phyloP scores from a whole-genome alignment of 2,888 invertebrate species.

The Xanthia togata region DNA sequence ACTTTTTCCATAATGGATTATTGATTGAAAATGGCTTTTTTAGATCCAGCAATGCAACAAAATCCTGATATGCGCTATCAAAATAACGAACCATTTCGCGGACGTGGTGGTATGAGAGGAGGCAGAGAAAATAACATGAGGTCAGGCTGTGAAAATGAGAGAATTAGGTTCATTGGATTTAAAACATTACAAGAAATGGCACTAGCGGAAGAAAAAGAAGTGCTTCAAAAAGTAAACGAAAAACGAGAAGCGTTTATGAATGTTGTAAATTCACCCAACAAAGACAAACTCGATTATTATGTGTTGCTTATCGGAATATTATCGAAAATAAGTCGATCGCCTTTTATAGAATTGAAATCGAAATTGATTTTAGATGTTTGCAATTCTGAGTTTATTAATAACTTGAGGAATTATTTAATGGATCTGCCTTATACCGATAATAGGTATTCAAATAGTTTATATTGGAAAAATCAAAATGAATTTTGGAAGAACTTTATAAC shows the following conservation, averaged over 20 bases:
- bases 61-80: constrained; percentile 1
- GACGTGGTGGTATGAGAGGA: not conserved
- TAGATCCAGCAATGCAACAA: constrained; percentile 17
- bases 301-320: constrained; percentile 82
- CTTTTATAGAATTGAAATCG: constrained; percentile 79
- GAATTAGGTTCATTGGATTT: constrained; percentile 67
- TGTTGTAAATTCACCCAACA: constrained; percentile 73
- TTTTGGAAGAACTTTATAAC: constrained; percentile 82
- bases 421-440: constrained; percentile 76
- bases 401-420: constrained; percentile 78
- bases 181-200: constrained; percentile 78
- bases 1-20: not conserved
- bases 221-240: constrained; percentile 76
- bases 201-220: constrained; percentile 75
- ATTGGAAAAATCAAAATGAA: constrained; percentile 79
- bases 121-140: constrained; percentile 16
- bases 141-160: constrained; percentile 16
- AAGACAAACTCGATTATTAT: constrained; percentile 77
- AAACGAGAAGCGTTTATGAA: constrained; percentile 77
- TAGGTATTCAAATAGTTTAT: constrained; percentile 68
- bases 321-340: constrained; percentile 79
- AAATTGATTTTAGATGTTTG: constrained; percentile 79
- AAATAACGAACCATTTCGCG: constrained; percentile 12
- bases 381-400: constrained; percentile 78
- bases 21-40: constrained; percentile 4